Evolutionary conservation across 1,140 invertebrate genomes (phyloP).

Genomic region (Oppia nitens): DNA sequence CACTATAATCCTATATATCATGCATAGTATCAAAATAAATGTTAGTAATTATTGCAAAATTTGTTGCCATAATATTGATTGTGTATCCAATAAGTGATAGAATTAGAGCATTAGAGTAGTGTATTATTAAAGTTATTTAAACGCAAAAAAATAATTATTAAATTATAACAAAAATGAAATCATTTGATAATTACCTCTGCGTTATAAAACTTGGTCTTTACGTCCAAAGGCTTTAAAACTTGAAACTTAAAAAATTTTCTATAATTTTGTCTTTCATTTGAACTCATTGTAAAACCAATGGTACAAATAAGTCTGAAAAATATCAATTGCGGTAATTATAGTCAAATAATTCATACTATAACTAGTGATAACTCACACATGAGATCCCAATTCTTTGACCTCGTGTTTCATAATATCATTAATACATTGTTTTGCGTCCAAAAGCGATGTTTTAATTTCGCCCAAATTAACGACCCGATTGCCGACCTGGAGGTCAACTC

Average conservation of each 20-base stretch:
- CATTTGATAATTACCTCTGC: slow-evolving; percentile 46
- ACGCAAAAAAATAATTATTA: too few species aligned
- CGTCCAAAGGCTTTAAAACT: slow-evolving; percentile 91
- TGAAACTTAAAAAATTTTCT: slow-evolving; percentile 97
- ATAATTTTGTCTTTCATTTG: slow-evolving; percentile 45
- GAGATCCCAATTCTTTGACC: slow-evolving; percentile 92
- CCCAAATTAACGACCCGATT: slow-evolving; percentile 61
- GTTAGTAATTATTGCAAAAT: too few species aligned
- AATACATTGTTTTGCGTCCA: slow-evolving; percentile 50
- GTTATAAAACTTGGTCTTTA: slow-evolving; percentile 97
- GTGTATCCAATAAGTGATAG: too few species aligned
- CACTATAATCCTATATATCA: slow-evolving; percentile 5
- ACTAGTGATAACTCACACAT: slow-evolving; percentile 49
- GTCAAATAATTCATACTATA: slow-evolving; percentile 9
- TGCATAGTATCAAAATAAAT: background rate
- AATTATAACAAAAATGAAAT: slow-evolving; percentile 5
- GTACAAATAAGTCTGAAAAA: slow-evolving; percentile 72
- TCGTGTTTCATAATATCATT: slow-evolving; percentile 94
- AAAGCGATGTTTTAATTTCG: slow-evolving; percentile 37
- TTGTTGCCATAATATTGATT: too few species aligned
- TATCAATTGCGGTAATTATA: slow-evolving; percentile 10
- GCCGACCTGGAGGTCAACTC: slow-evolving; percentile 77
- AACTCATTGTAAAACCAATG: slow-evolving; percentile 63
- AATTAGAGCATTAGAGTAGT: too few species aligned
- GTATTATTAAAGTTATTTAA: too few species aligned